phyloP scores from a whole-genome alignment of 2,888 invertebrate genomes.

The Drosophila birchii region DNA sequence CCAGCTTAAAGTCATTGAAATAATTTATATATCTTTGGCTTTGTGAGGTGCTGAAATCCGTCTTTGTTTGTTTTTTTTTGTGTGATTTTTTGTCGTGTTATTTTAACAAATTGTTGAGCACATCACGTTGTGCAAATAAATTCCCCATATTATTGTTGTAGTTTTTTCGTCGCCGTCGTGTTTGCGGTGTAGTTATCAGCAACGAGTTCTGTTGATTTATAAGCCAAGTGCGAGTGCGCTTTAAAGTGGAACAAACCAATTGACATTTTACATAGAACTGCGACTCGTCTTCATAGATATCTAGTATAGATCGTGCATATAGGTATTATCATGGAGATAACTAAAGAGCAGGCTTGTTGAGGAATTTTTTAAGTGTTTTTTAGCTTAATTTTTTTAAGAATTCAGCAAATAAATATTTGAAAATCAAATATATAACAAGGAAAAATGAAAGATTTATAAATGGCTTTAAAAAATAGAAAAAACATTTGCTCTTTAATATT shows the following conservation, averaged over 20 bases:
- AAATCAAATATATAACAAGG: not conserved
- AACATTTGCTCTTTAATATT: not conserved
- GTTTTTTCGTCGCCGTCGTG: slow-evolving; percentile 40
- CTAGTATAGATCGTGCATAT: slow-evolving; percentile 2
- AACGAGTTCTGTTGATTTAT: slow-evolving; percentile 42
- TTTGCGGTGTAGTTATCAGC: slow-evolving; percentile 60
- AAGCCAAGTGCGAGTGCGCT: slow-evolving; percentile 41
- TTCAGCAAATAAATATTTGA: not conserved
- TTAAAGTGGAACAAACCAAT: slow-evolving; percentile 69
- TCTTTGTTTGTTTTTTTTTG: slow-evolving; percentile 4
- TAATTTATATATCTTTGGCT: slow-evolving; percentile 40
- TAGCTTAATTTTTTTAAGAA: not conserved
- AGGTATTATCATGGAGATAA: slow-evolving; percentile 1
- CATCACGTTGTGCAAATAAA: slow-evolving; percentile 55
- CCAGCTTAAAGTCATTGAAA: slow-evolving; percentile 20
- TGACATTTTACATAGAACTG: slow-evolving; percentile 66
- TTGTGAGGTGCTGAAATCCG: slow-evolving; percentile 22
- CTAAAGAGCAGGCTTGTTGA: not conserved
- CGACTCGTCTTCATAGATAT: slow-evolving; percentile 3
- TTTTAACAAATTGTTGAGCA: slow-evolving; percentile 52
- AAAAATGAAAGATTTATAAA: not conserved
- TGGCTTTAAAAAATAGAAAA: not conserved
- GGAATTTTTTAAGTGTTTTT: no score
- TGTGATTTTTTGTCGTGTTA: slow-evolving; percentile 17
- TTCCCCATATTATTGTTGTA: slow-evolving; percentile 43